Evolutionary conservation across 92 coral and sea anemone species (phyloP).

Genomic region (Palythoa caribaeorum): DNA sequence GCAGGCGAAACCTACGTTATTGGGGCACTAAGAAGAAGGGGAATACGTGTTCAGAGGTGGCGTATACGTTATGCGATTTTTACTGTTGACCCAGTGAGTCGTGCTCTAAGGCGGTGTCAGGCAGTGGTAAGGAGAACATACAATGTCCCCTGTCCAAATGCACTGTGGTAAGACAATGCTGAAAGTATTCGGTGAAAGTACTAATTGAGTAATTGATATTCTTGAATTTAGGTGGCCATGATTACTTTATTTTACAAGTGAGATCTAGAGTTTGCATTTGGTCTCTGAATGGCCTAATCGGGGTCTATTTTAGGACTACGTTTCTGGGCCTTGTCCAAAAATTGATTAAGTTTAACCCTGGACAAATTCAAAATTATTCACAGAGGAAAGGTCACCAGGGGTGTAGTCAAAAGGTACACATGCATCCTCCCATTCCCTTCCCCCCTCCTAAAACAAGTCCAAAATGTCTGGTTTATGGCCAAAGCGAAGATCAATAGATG

Average conservation of each 20-base stretch:
- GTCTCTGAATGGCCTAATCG: not conserved
- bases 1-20: slow-evolving; percentile 25
- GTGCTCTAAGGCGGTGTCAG: slow-evolving; percentile 66
- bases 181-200: slow-evolving; percentile 4
- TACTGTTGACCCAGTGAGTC: slow-evolving; percentile 74
- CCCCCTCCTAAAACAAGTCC: not conserved
- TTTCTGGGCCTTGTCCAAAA: slow-evolving; percentile 18
- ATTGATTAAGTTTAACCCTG: not conserved
- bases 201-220: slow-evolving; percentile 10
- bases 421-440: slow-evolving; percentile 6
- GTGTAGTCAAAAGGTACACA: slow-evolving; percentile 1
- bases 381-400: slow-evolving; percentile 2
- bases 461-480: not conserved
- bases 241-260: slow-evolving; percentile 1
- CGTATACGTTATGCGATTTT: slow-evolving; percentile 69
- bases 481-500: slow-evolving; percentile 3
- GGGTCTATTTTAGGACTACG: slow-evolving; percentile 12
- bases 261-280: slow-evolving; percentile 1
- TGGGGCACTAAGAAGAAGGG: slow-evolving; percentile 56
- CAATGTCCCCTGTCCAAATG: slow-evolving; percentile 75
- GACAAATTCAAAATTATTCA: not conserved
- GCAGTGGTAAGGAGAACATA: slow-evolving; percentile 64
- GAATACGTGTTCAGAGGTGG: slow-evolving; percentile 67
- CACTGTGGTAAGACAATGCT: slow-evolving; percentile 61
- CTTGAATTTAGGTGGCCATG: slow-evolving; percentile 11